phyloP scores from a whole-genome alignment of 2,888 invertebrate species.

The Xylophagus ater region DNA sequence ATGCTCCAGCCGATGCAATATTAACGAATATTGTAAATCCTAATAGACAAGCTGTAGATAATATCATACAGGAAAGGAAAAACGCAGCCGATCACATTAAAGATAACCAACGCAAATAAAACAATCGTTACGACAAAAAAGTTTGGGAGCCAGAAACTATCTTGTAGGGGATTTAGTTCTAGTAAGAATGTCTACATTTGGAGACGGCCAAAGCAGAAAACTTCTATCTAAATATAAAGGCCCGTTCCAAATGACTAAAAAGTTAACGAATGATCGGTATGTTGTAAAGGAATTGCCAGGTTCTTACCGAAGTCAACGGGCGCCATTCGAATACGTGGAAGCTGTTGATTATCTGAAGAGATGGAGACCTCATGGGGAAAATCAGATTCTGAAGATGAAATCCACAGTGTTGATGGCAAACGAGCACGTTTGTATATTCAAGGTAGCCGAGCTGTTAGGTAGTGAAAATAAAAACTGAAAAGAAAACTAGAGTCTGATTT shows the following conservation, averaged over 20 bases:
- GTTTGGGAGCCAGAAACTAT: conserved; percentile 10
- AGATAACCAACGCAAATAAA: conserved; percentile 12
- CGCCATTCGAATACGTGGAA: too few relatives aligned
- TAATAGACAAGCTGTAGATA: neutral
- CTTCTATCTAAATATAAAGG: conserved; percentile 22
- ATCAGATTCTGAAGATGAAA: too few relatives aligned
- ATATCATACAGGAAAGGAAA: conserved; percentile 7
- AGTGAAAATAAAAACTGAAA: too few relatives aligned
- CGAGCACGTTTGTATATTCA: too few relatives aligned
- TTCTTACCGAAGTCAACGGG: too few relatives aligned
- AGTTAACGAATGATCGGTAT: conserved; percentile 22
- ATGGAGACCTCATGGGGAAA: too few relatives aligned
- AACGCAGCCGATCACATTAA: conserved; percentile 4
- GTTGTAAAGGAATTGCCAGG: conserved; percentile 18
- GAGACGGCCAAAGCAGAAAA: conserved; percentile 20
- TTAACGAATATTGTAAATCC: conserved; percentile 5
- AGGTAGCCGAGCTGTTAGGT: too few relatives aligned
- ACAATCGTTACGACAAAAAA: conserved; percentile 9
- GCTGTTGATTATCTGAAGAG: too few relatives aligned
- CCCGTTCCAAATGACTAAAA: conserved; percentile 21
- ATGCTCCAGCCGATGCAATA: conserved; percentile 7
- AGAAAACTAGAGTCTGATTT: too few relatives aligned
- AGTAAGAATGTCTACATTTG: conserved; percentile 19
- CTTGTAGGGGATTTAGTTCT: conserved; percentile 22
- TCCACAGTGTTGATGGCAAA: too few relatives aligned